Base-by-base conservation (phyloP, 1,140 invertebrate genomes). In the Battus philenor region DNA sequence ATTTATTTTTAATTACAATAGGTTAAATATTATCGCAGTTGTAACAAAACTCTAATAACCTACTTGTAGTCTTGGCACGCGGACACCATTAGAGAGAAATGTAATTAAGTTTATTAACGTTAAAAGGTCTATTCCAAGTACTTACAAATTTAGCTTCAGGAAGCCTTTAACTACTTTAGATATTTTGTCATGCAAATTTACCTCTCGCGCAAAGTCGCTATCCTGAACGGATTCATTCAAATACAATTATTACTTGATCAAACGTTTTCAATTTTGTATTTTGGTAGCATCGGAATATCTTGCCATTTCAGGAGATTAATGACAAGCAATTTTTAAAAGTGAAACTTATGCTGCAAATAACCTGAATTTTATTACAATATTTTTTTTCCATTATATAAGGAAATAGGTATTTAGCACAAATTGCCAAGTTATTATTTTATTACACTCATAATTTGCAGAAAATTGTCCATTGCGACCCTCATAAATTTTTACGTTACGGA, bases 91-190 rank as follows among this genome's bases (percentile, higher is more conserved):
- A 41, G 12, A 27, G 24, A 41, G 4, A 41, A 41, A 41, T 41
- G 24, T 29, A 41, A 41, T 41, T 24, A 41, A 39, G 22, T 41
- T 41, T 41, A 29, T 41, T 27, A 41, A 41, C 22, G 13, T 5
- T 41, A 41, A 41, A 41, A 29, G 38, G 38, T 41, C 24, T 41
- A 27, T 41, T 27, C 38, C 11, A 10, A 41, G 38, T 41, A 41
- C 38, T 41, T 41, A 41, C 24, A 41, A 41, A 41, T 41, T 41
- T 29, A 29, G 22, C 15, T 27, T 41, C 24, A 27, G 29, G 38
- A 41, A 41, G 38, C 38, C 38, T 27, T 41, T 41, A 27, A 41
- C 38, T 41, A 41, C 38, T 41, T 39, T 39, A 39, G 26, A 39
- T 39, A 39, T 39, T 39, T 39, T 39, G 34, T 39, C 34, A 39